These are phyloP conservation scores for Tetragonula clypearis DNA, from an alignment of 1,140 invertebrate species.

Conservation along the genomic window DNA sequence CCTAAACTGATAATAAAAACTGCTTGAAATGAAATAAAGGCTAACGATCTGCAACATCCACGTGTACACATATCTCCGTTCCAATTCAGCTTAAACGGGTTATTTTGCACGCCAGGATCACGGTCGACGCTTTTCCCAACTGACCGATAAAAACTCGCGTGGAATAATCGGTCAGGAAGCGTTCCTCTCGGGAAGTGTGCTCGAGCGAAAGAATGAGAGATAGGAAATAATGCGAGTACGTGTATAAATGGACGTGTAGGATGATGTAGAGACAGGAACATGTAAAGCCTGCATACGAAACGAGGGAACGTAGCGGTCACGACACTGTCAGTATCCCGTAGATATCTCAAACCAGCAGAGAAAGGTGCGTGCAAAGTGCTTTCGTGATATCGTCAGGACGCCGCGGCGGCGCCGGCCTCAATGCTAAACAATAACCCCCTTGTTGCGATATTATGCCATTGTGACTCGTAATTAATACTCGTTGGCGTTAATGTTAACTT, in stretches of 20 bases:
- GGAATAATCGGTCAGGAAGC: background rate
- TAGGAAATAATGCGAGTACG: background rate
- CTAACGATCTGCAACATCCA: too few species aligned
- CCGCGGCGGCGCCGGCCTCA: slow-evolving; percentile 27
- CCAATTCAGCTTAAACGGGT: background rate
- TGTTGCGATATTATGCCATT: background rate
- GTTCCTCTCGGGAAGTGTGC: too few species aligned
- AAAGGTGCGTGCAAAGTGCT: slow-evolving; percentile 43
- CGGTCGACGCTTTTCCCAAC: background rate
- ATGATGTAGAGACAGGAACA: background rate
- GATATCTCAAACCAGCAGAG: slow-evolving; percentile 25
- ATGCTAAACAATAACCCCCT: slow-evolving; percentile 14
- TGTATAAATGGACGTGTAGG: background rate
- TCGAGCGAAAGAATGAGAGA: background rate
- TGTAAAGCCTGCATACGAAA: slow-evolving; percentile 28
- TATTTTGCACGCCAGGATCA: background rate
- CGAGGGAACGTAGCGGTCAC: background rate
- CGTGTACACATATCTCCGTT: background rate
- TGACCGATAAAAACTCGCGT: background rate
- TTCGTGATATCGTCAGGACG: slow-evolving; percentile 27
- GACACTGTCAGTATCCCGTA: slow-evolving; percentile 10
- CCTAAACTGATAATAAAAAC: too few species aligned
- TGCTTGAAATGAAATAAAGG: too few species aligned
- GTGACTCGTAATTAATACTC: background rate
- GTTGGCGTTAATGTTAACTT: background rate